phyloP scores from a whole-genome alignment of 2,113 vertebrate genomes.

The Ptilonorhynchus violaceus region DNA sequence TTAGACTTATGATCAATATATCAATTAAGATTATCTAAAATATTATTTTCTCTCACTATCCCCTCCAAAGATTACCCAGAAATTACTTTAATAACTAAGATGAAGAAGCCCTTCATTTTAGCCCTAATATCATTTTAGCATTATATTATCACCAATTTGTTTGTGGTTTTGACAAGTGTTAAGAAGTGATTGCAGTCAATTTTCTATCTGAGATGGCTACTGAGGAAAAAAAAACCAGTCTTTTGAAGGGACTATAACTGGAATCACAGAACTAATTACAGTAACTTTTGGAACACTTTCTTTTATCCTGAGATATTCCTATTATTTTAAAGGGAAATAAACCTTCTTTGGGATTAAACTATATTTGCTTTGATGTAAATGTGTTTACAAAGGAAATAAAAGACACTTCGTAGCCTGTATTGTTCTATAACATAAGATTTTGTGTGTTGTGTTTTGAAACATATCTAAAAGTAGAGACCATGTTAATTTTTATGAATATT shows the following conservation, averaged over 20 bases:
- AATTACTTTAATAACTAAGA: not conserved
- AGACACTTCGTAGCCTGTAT: not conserved
- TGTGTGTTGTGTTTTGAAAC: not conserved
- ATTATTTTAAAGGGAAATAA: not conserved
- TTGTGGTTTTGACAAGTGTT: not conserved
- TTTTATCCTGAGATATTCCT: not conserved
- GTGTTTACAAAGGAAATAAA: not conserved
- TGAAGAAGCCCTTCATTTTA: not conserved
- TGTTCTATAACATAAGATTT: not conserved
- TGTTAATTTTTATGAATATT: not conserved
- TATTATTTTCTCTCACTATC: not conserved
- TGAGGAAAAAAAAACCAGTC: not conserved
- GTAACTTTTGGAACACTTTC: not conserved
- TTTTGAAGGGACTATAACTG: not conserved
- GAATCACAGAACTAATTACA: not conserved
- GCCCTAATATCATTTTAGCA: not conserved
- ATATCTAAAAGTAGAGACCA: rapidly evolving
- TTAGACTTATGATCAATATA: not conserved
- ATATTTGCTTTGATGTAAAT: not conserved
- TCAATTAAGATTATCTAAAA: not conserved
- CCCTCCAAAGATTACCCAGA: not conserved
- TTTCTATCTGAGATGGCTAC: not conserved
- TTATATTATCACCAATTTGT: not conserved
- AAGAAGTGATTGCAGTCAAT: not conserved
- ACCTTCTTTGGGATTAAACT: not conserved